phyloP scores from a whole-genome alignment of 1,140 invertebrate species.

The Meloidogyne floridensis region DNA sequence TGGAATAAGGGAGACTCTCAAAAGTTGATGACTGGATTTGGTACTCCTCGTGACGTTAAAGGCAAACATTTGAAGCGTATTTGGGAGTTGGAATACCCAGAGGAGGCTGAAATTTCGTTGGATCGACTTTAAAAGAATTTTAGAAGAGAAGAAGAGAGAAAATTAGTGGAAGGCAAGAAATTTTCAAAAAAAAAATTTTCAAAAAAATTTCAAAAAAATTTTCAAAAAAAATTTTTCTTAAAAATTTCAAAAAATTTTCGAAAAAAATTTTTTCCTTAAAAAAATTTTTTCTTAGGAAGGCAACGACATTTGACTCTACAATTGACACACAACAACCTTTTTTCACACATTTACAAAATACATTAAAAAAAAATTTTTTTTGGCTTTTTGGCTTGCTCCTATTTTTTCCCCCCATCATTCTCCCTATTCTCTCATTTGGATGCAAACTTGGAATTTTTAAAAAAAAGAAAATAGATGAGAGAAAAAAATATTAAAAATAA shows the following conservation, averaged over 20 bases:
- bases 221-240: too few species aligned
- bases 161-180: background rate
- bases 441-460: background rate
- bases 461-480: background rate
- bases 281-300: background rate
- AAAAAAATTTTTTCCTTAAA: background rate
- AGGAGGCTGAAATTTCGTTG: slow-evolving; percentile 58
- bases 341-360: background rate
- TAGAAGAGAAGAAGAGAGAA: background rate
- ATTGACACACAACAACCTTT: too few species aligned
- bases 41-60: slow-evolving; percentile 58
- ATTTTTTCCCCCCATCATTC: background rate
- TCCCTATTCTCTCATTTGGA: slow-evolving; percentile 1
- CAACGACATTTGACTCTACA: background rate
- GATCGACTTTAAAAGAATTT: slow-evolving; percentile 53
- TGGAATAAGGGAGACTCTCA: slow-evolving; percentile 66
- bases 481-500: background rate
- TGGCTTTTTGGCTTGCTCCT: background rate
- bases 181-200: background rate
- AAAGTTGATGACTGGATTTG: slow-evolving; percentile 61
- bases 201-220: background rate
- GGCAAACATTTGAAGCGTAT: slow-evolving; percentile 63
- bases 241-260: background rate
- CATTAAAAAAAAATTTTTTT: background rate
- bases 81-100: slow-evolving; percentile 62